Conservation (phyloP, 2,113 vertebrate genomes). For the Oxyura jamaicensis region DNA sequence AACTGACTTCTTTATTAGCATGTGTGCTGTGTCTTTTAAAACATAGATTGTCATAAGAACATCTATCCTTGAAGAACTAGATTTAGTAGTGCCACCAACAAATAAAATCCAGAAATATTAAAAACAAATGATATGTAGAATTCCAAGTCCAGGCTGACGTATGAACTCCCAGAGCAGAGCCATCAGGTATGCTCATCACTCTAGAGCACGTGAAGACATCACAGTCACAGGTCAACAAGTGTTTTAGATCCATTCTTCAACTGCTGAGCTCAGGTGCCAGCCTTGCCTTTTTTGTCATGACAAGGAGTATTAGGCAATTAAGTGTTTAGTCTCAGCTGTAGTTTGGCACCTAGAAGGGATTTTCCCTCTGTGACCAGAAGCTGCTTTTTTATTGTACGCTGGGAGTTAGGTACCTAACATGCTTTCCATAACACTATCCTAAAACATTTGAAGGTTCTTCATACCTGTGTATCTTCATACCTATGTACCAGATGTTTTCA, state of each 20-base stretch:
- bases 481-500: neutral
- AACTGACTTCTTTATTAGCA: neutral
- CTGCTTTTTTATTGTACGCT: neutral
- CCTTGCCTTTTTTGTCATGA: neutral
- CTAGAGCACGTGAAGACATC: neutral
- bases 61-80: neutral
- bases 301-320: neutral
- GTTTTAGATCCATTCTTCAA: neutral
- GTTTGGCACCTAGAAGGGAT: neutral
- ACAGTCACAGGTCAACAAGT: rapidly evolving
- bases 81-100: neutral
- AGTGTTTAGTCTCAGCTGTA: neutral
- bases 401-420: neutral
- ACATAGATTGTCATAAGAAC: neutral
- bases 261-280: neutral
- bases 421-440: neutral
- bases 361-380: neutral
- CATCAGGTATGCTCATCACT: neutral
- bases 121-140: neutral
- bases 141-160: neutral
- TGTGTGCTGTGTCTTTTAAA: neutral
- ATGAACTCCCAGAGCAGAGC: neutral
- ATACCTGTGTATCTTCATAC: neutral
- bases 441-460: neutral
- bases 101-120: neutral